Base-by-base conservation (phyloP, 1,140 invertebrate species). In the Physella acuta region DNA sequence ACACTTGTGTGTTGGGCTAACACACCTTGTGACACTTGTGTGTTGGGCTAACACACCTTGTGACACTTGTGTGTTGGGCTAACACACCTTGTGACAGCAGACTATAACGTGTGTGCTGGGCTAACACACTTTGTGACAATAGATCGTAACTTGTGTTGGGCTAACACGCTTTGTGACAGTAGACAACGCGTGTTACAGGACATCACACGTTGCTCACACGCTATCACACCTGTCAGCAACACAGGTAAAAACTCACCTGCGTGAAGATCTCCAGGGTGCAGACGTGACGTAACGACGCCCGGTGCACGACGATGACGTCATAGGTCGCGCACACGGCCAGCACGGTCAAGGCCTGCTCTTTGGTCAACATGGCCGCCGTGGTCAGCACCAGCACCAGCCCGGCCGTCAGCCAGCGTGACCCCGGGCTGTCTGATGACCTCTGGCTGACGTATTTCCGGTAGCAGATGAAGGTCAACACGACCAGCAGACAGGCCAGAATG, bases 301-400 rank as follows among this genome's bases (percentile, higher is more conserved):
- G 79, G 64, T 81, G 75, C 33, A 84, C 84, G 61, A 90, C 85
- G 67, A 88, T 84, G 16, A 91, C 77, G 76, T 92, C 90, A 86
- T 94, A 95, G 26, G 93, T 85, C 67, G 91, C 90, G 85, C 93
- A 95, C 33, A 95, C 89, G n/a, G 91, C 90, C 72, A 97, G 84
- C 20, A 95, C 93, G 56, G 93, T 95, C 69, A 97, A 90, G 26
- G 94, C 95, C 20, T 94, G 94, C 85, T 98, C 95, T 64, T 85
- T 85, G 34, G 78, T 79, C 64, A 85, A 67, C 78, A 84, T 77
- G 53, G 80, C 77, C 8, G 78, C 75, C 26, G 76, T 75, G n/a
- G 81, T 76, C 28, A 77, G 76, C 5, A 80, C 17, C 28, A 72
- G 74, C 11, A 75, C 75, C 24, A 64, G 62, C 0, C 70, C 49